Conservation (phyloP, 2,113 vertebrate genomes). For the Physeter macrocephalus region DNA sequence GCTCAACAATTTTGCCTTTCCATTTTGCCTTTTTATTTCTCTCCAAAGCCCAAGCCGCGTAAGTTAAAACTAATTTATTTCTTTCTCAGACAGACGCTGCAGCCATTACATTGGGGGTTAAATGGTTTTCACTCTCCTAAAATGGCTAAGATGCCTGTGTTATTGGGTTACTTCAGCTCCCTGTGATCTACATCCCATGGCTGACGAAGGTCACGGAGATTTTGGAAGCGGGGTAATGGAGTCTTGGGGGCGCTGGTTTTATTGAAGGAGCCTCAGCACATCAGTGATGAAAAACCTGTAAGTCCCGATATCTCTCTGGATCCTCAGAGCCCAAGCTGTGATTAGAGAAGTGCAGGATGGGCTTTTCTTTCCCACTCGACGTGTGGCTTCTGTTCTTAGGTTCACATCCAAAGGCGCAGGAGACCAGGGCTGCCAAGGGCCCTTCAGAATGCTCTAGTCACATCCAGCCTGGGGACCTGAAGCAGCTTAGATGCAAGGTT, state of each 20-base stretch:
- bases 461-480: background rate
- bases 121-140: slow-evolving; percentile 49
- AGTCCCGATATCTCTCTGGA: background rate
- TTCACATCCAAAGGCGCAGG: background rate
- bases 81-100: slow-evolving; percentile 18
- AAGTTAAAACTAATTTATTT: slow-evolving; percentile 71
- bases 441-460: background rate
- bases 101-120: slow-evolving; percentile 53
- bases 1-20: slow-evolving; percentile 59
- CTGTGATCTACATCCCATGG: background rate
- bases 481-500: accelerated
- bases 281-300: background rate
- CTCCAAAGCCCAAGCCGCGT: accelerated
- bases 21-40: slow-evolving; percentile 56
- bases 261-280: slow-evolving; percentile 51
- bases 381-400: background rate
- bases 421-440: background rate
- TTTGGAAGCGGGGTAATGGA: slow-evolving; percentile 44
- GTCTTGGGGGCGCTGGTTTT: background rate
- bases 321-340: background rate
- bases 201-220: slow-evolving; percentile 54
- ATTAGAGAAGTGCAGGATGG: background rate
- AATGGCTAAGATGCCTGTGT: slow-evolving; percentile 34
- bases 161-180: slow-evolving; percentile 31
- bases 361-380: background rate